Base-by-base conservation (phyloP, 1,140 invertebrate genomes). In the Eriocheir sinensis region DNA sequence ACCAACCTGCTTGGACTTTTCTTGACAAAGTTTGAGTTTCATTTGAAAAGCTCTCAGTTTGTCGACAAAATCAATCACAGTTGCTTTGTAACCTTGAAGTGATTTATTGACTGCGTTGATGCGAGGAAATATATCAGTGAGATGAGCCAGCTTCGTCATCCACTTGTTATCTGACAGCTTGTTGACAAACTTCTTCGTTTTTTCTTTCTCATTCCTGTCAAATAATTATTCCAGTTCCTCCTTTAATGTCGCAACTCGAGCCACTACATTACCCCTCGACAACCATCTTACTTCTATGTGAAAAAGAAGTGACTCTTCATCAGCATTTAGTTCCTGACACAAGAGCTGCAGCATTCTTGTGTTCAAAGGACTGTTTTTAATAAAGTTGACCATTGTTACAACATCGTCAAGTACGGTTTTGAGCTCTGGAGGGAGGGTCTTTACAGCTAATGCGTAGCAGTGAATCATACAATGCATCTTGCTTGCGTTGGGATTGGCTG, bases 11-110 rank as follows among this genome's bases (percentile, higher is more conserved):
- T 81, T 4, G 4, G 79, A 81, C 79, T 81, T 72, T 72, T 81
- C 27, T 81, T 81, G 79, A 4, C 79, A 34, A 30, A 4, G 79
- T 34, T 81, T 34, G 32, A 81, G 27, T 81, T 81, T 81, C 79
- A 88, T 88, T 38, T 38, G 85, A 38, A 88, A 88, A 88, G 38
- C 38, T 88, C 89, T 21, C 36, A 60, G 21, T 30, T 90, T 90
- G 89, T 90, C 48, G 30, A 90, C 86, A 88, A 88, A 90, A 44
- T 90, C 36, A 90, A 90, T 90, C 89, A 90, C 89, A 90, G 27
- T 48, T 90, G 89, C 41, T 30, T 21, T 44, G 89, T 90, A 90
- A 90, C 89, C 15, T 90, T 30, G 30, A 48, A 90, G 89, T 90
- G 38, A 48, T 89, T 41, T 89, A 40, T 38, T 89, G 86, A 89